Conservation (phyloP, 2,113 vertebrate genomes). For the Coreoperca whiteheadi region DNA sequence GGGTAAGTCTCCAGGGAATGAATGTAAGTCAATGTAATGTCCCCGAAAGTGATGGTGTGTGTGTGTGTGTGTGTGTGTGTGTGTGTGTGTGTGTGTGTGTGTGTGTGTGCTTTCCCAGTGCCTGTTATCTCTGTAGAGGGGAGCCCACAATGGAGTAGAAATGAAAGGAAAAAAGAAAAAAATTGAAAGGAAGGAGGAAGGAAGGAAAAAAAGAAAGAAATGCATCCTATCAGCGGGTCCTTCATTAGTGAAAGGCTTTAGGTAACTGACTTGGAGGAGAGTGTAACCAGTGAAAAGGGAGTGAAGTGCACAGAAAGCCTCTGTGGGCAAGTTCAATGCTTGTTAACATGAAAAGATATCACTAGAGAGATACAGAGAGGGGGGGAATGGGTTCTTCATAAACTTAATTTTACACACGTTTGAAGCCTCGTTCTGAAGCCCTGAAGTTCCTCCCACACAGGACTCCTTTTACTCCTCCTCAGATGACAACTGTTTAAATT, state of each 20-base stretch:
- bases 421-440: constrained; percentile 38
- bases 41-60: no score
- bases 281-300: constrained; percentile 30
- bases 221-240: constrained; percentile 33
- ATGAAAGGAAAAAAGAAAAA: constrained; percentile 8
- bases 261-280: constrained; percentile 41
- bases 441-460: constrained; percentile 49
- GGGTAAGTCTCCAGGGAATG: no score
- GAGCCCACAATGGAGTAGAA: neutral
- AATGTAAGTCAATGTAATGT: no score
- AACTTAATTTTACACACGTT: constrained; percentile 40
- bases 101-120: constrained; percentile 3
- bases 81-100: constrained; percentile 3
- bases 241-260: constrained; percentile 48
- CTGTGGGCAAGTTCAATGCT: constrained; percentile 27
- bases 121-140: constrained; percentile 12
- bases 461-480: constrained; percentile 41
- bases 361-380: neutral
- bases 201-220: neutral
- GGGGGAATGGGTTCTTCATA: constrained; percentile 9
- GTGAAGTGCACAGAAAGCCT: constrained; percentile 14
- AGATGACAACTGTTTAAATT: constrained; percentile 58
- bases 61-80: no score
- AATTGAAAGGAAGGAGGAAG: neutral
- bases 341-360: constrained; percentile 53